These are phyloP conservation scores for Aviceda subcristata DNA, from an alignment of 2,113 vertebrate species.

Conservation along the genomic window DNA sequence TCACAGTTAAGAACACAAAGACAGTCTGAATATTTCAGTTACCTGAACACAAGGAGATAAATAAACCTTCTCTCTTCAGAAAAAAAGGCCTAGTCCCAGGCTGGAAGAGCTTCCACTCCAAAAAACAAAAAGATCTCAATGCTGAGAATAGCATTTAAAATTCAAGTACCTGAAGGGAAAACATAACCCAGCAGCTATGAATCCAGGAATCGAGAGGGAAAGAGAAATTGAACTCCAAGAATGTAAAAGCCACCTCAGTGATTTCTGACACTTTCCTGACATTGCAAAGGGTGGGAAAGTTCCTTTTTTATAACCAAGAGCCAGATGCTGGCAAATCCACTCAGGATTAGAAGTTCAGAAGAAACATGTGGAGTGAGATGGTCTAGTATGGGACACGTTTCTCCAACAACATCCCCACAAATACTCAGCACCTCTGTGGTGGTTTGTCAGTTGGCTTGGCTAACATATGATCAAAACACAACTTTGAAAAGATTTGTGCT, in stretches of 20 bases:
- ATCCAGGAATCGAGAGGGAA: accelerated
- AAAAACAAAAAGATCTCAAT: not conserved
- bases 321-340: not conserved
- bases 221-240: not conserved
- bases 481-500: not conserved
- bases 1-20: not conserved
- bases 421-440: not conserved
- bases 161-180: not conserved
- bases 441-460: not conserved
- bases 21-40: not conserved
- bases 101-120: not conserved
- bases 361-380: not conserved
- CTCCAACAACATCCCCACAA: not conserved
- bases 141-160: not conserved
- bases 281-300: not conserved
- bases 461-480: not conserved
- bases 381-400: accelerated
- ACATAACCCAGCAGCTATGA: not conserved
- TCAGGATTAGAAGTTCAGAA: not conserved
- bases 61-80: not conserved
- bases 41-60: not conserved
- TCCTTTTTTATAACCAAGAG: not conserved
- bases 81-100: not conserved
- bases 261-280: not conserved
- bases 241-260: not conserved